A percentile compares a stretch with the other conserved stretches of the same genome.
These are phyloP conservation scores for Drosophila emarginata DNA, from an alignment of 2,888 invertebrate genomes.

Conservation along the genomic window DNA sequence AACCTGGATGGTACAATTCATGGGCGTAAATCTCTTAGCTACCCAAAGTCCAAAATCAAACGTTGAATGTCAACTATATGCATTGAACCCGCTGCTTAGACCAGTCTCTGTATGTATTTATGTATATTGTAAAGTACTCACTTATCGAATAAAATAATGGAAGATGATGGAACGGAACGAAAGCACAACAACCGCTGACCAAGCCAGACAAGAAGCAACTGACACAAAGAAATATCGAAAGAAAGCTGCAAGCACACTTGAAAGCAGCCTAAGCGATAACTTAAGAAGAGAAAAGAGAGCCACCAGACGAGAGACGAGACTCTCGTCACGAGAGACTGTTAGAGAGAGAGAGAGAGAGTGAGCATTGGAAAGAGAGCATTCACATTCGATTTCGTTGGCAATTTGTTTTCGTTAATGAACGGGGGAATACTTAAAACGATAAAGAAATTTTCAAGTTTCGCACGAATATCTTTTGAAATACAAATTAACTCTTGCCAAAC, in stretches of 20 bases:
- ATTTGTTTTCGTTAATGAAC: slow-evolving; percentile 12
- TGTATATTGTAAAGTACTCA: background rate
- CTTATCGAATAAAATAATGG: background rate
- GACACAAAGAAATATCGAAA: slow-evolving; percentile 28
- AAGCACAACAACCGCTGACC: background rate
- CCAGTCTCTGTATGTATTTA: background rate
- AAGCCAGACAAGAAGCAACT: slow-evolving; percentile 39
- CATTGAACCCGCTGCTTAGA: slow-evolving; percentile 25
- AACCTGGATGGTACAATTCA: background rate
- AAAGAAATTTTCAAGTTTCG: slow-evolving; percentile 5
- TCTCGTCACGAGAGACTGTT: background rate
- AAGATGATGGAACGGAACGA: background rate
- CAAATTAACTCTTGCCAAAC: slow-evolving; percentile 1
- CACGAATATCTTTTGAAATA: slow-evolving; percentile 3
- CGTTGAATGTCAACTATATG: slow-evolving; percentile 24
- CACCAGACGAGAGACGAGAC: background rate
- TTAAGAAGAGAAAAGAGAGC: slow-evolving; percentile 1
- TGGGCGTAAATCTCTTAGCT: background rate
- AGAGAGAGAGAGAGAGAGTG: background rate
- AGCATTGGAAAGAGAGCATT: background rate
- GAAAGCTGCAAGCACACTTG: slow-evolving; percentile 39
- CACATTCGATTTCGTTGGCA: slow-evolving; percentile 8
- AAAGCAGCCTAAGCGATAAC: slow-evolving; percentile 31
- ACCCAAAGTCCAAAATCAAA: slow-evolving; percentile 1
- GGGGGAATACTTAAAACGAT: background rate